Evolutionary conservation across 2,888 invertebrate species (phyloP).

Genomic region (Phyllotreta cruciferae): DNA sequence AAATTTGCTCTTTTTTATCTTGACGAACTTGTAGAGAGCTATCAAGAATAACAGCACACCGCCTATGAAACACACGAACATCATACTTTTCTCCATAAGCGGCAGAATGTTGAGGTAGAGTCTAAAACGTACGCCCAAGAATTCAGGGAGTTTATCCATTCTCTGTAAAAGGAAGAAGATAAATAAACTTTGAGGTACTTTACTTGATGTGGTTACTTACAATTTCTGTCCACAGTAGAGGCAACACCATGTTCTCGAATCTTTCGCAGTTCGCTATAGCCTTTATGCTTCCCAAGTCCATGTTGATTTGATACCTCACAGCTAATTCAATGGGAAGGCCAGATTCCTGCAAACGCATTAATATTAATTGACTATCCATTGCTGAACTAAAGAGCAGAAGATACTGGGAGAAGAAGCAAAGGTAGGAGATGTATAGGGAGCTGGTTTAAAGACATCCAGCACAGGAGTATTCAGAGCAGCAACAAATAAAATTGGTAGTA

Average conservation of each 20-base stretch:
- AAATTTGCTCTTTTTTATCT: slow-evolving; percentile 38
- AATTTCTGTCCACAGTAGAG: slow-evolving; percentile 89
- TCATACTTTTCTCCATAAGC: slow-evolving; percentile 64
- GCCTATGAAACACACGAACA: slow-evolving; percentile 64
- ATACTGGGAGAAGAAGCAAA: too few species aligned
- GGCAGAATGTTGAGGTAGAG: slow-evolving; percentile 79
- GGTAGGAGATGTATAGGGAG: too few species aligned
- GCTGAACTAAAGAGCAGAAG: too few species aligned
- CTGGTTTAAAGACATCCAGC: too few species aligned
- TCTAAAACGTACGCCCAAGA: slow-evolving; percentile 70
- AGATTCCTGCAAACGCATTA: slow-evolving; percentile 60
- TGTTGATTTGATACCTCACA: slow-evolving; percentile 85
- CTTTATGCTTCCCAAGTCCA: slow-evolving; percentile 76
- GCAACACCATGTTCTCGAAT: slow-evolving; percentile 77
- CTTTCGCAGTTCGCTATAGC: slow-evolving; percentile 70
- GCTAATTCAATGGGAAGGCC: slow-evolving; percentile 82
- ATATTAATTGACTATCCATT: too few species aligned
- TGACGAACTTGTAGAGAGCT: slow-evolving; percentile 57
- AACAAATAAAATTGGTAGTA: too few species aligned
- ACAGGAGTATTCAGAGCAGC: too few species aligned
- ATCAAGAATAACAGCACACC: slow-evolving; percentile 64
- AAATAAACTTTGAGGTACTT: neutral
- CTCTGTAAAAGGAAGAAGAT: slow-evolving; percentile 63
- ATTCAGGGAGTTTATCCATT: slow-evolving; percentile 71
- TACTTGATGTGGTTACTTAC: slow-evolving; percentile 66